phyloP scores from a whole-genome alignment of 1,140 invertebrate species.

The Acyrthosiphon pisum region DNA sequence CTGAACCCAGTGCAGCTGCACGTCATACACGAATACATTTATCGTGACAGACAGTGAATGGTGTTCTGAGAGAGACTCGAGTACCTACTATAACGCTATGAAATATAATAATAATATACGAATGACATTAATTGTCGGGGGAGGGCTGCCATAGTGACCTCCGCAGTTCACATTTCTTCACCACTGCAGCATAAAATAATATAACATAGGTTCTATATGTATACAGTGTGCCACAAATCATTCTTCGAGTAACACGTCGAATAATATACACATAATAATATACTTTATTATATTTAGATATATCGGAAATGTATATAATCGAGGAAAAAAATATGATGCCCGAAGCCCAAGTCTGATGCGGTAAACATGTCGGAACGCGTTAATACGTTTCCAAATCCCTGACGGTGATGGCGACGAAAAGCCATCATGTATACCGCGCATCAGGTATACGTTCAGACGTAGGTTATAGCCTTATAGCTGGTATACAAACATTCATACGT shows the following conservation, averaged over 20 bases:
- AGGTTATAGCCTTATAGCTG: too few species aligned
- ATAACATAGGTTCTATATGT: neutral
- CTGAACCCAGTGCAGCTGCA: neutral
- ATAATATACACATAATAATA: neutral
- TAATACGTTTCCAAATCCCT: conserved; percentile 15
- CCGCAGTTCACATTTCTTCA: neutral
- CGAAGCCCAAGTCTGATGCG: neutral
- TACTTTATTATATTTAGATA: neutral
- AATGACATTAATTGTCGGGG: neutral
- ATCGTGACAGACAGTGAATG: too few species aligned
- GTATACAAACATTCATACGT: too few species aligned
- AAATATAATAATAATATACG: too few species aligned
- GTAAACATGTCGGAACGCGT: conserved; percentile 9
- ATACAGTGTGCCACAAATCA: neutral
- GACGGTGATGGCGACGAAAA: neutral
- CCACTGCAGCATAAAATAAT: neutral
- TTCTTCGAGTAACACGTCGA: neutral
- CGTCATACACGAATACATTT: neutral
- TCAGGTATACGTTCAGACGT: neutral
- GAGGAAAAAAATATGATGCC: neutral
- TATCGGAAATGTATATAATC: neutral
- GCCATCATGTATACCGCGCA: neutral
- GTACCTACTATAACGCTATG: too few species aligned
- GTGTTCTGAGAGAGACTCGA: too few species aligned
- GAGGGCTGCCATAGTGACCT: neutral